Percentiles rank a stretch among this genome's conserved stretches.
phyloP scores from a whole-genome alignment of 1,140 invertebrate species.

The Brachionus rotundiformis region DNA sequence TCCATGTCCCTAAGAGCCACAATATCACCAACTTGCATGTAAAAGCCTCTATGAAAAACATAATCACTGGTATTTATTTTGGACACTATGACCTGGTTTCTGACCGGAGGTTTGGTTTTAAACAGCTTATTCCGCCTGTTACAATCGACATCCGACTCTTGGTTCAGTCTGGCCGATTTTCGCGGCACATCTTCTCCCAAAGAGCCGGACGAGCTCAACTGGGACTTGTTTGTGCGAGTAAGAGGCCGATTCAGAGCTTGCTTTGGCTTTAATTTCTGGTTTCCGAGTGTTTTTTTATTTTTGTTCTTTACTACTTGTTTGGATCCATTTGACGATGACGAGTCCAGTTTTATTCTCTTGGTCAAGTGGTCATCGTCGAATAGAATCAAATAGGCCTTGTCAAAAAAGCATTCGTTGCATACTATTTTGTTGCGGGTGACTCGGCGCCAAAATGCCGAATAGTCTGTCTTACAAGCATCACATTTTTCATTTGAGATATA shows the following conservation, averaged over 20 bases:
- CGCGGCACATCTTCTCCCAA: background rate
- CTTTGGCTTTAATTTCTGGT: background rate
- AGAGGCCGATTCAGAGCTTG: background rate
- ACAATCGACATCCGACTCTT: background rate
- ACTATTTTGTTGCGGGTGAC: constrained; percentile 40
- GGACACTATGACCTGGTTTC: background rate
- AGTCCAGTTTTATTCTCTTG: constrained; percentile 27
- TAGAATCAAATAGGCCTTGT: constrained; percentile 40
- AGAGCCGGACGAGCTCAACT: background rate
- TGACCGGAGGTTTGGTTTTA: background rate
- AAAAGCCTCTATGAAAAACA: constrained; percentile 69
- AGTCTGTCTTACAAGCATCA: constrained; percentile 19
- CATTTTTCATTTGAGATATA: background rate
- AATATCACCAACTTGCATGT: constrained; percentile 86
- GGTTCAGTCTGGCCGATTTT: background rate
- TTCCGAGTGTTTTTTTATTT: constrained; percentile 8
- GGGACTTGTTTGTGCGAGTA: background rate
- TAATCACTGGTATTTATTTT: constrained; percentile 39
- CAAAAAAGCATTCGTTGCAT: constrained; percentile 38
- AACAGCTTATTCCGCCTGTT: constrained; percentile 43
- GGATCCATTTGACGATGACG: background rate
- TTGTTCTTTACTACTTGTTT: constrained; percentile 13
- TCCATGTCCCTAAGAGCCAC: constrained; percentile 78
- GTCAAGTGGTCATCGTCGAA: constrained; percentile 47
- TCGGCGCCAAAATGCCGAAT: constrained; percentile 18